Base-by-base conservation (phyloP, 2,113 vertebrate genomes). In the Salvelinus namaycush region DNA sequence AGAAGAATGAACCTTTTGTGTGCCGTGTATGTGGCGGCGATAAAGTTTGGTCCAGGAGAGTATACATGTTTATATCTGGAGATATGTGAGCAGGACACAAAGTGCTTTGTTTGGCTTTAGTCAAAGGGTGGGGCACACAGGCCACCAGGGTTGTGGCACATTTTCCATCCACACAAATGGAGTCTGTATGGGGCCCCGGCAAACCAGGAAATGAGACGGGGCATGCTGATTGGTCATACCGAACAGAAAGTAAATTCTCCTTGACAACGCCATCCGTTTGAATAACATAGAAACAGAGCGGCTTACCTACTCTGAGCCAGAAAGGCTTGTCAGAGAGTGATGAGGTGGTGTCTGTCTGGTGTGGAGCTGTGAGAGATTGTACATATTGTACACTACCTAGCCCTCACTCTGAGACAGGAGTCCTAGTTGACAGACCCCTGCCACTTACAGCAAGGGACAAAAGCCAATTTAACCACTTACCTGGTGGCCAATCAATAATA, bases 1-100 rank as follows among this genome's bases (percentile, higher is more conserved):
- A 91, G 91, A 96, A 97, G 95, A 99, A 97, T 95, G 93, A 93
- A 85, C 86, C 94, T 94, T 97, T 97, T 99, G 95, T 97, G 59
- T 69, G 86, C 84, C n/a, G 78, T 92, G 94, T 95, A 94, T 95
- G 94, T 95, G 94, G 93, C 91, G 92, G 92, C 81, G 94, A 97
- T 97, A 97, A 96, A 95, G 95, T 96, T 96, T 95, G 92, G 94
- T 94, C 93, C 93, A 92, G 88, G 92, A 93, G 93, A 94, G 84
- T 93, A 93, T 94, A 94, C 92, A 93, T 96, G 95, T 97, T 97
- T 97, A 96, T 93, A 95, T 95, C 94, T 95, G 86, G 87, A 94
- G 94, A 96, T 95, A 94, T 92, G 94, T 93, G 92, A 90, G 89
- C 27, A 92, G 91, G 93, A 96, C 92, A 94, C 90, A 95, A 96